phyloP scores from a whole-genome alignment of 2,888 invertebrate species.

The Willowsia nigromaculata region DNA sequence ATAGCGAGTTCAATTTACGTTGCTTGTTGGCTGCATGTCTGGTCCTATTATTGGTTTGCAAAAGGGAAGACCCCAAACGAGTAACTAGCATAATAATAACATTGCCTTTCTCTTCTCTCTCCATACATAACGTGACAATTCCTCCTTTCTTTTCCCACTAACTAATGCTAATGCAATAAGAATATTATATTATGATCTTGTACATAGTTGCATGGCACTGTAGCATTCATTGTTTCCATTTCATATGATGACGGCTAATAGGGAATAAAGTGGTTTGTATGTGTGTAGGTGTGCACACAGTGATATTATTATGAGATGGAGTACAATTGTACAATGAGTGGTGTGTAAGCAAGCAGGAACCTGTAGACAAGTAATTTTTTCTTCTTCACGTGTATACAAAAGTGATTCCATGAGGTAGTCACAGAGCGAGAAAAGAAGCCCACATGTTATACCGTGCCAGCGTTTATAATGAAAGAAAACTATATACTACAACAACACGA shows the following conservation, averaged over 20 bases:
- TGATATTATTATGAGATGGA: conserved; percentile 41
- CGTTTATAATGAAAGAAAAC: not conserved
- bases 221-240: conserved; percentile 32
- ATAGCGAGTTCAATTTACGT: not conserved
- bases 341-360: conserved; percentile 48
- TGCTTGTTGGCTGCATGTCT: conserved; percentile 11
- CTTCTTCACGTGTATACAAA: conserved; percentile 37
- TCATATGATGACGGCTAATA: conserved; percentile 46
- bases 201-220: not conserved
- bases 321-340: conserved; percentile 31
- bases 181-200: conserved; percentile 34
- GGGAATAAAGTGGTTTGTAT: conserved; percentile 37
- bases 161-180: conserved; percentile 40
- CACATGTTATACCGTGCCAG: not conserved
- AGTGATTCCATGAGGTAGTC: conserved; percentile 39
- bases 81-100: conserved; percentile 45
- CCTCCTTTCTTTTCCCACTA: conserved; percentile 34
- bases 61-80: not conserved
- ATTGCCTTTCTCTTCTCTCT: conserved; percentile 9
- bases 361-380: conserved; percentile 51
- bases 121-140: conserved; percentile 47
- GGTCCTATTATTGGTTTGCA: conserved; percentile 15
- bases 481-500: not conserved
- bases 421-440: not conserved
- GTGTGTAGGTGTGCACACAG: conserved; percentile 1